Evolutionary conservation across 2,113 vertebrate species (phyloP).

Genomic region (Dipodomys stephensi): DNA sequence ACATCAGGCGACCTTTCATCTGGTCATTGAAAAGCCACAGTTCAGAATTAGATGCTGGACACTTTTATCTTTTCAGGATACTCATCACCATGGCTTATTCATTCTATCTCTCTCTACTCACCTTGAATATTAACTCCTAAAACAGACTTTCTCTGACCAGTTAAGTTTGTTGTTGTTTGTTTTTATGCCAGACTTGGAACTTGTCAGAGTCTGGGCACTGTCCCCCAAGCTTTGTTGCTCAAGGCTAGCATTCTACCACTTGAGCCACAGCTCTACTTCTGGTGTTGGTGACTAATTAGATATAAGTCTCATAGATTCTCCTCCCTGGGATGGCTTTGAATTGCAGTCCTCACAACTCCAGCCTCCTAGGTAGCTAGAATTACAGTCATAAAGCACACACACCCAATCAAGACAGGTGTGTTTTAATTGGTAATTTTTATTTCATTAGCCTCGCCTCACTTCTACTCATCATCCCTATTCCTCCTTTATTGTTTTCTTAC

Average conservation of each 20-base stretch:
- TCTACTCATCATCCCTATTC: neutral
- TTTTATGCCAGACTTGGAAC: no score
- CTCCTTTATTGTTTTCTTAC: neutral
- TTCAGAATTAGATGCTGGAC: neutral
- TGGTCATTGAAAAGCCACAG: neutral
- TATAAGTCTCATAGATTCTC: no score
- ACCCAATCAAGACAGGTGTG: neutral
- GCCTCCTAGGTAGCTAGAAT: no score
- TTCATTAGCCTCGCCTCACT: neutral
- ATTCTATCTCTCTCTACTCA: neutral
- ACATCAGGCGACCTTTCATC: neutral
- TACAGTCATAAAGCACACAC: no score
- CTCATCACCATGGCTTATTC: no score
- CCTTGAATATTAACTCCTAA: neutral
- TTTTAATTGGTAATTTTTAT: neutral
- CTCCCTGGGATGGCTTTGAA: no score
- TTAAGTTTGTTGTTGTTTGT: neutral
- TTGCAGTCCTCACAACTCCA: no score
- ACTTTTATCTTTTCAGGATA: neutral
- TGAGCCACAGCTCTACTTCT: no score
- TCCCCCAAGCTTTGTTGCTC: no score
- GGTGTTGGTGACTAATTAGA: no score
- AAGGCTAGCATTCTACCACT: no score
- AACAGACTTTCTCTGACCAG: neutral
- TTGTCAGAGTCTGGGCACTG: no score